These are phyloP conservation scores for Calliphora vomitoria DNA, from an alignment of 2,888 invertebrate species.

Conservation along the genomic window DNA sequence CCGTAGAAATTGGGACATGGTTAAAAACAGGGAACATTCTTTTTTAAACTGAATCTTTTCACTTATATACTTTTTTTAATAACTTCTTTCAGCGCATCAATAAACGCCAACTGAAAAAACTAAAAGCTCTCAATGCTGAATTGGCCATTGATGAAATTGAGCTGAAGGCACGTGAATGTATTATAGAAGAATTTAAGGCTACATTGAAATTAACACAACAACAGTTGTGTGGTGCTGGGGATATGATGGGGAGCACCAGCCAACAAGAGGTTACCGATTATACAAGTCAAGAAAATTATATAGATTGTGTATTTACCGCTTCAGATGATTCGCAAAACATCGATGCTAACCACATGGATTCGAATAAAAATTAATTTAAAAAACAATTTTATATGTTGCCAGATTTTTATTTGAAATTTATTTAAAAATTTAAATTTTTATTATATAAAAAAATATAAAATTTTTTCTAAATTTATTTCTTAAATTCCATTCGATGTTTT, in stretches of 20 bases:
- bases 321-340: conserved; percentile 36
- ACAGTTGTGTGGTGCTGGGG: conserved; percentile 65
- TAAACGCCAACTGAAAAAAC: conserved; percentile 78
- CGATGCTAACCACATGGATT: conserved; percentile 8
- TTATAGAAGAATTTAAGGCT: conserved; percentile 79
- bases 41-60: not conserved
- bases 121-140: conserved; percentile 82
- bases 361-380: too few species aligned
- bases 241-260: conserved; percentile 41
- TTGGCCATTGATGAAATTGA: conserved; percentile 82
- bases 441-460: not conserved
- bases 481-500: conserved; percentile 47
- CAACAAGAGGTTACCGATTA: conserved; percentile 50
- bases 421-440: not conserved
- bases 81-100: conserved; percentile 76
- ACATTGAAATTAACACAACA: conserved; percentile 75
- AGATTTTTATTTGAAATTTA: not conserved
- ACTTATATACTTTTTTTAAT: not conserved
- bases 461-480: not conserved
- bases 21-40: too few species aligned
- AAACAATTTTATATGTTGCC: not conserved
- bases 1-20: not conserved
- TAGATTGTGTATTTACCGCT: conserved; percentile 71
- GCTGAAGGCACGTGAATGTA: conserved; percentile 79
- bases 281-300: conserved; percentile 72